Percentiles rank a stretch among this genome's conserved stretches.
phyloP scores from a whole-genome alignment of 1,140 invertebrate genomes.

The Heliconius hewitsoni region DNA sequence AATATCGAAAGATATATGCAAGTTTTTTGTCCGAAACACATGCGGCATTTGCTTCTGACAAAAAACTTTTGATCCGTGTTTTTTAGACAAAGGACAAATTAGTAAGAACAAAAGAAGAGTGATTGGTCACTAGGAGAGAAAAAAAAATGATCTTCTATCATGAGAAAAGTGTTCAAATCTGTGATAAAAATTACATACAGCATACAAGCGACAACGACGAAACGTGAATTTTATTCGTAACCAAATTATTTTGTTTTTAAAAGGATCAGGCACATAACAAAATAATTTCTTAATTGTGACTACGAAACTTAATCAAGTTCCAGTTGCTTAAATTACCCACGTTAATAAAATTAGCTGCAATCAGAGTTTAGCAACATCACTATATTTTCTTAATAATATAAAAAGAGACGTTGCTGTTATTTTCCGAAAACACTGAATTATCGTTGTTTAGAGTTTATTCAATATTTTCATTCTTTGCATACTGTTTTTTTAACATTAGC shows the following conservation, averaged over 20 bases:
- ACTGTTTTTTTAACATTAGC: background rate
- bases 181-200: background rate
- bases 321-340: slow-evolving; percentile 14
- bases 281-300: slow-evolving; percentile 1
- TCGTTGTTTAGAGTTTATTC: background rate
- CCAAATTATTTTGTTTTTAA: background rate
- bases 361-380: slow-evolving; percentile 5
- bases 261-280: background rate
- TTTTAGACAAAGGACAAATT: too few relatives aligned
- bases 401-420: background rate
- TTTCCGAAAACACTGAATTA: background rate
- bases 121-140: background rate
- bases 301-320: background rate
- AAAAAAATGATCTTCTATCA: too few relatives aligned
- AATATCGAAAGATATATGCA: background rate
- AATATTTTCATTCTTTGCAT: background rate
- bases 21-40: too few relatives aligned
- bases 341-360: slow-evolving; percentile 8
- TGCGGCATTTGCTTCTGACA: background rate
- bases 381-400: background rate
- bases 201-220: background rate
- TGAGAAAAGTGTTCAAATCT: too few relatives aligned
- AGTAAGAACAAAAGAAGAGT: too few relatives aligned
- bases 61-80: background rate
- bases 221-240: background rate